Base-by-base conservation (phyloP, 2,797 vertebrate genomes). In the Arnoldichthys spilopterus region DNA sequence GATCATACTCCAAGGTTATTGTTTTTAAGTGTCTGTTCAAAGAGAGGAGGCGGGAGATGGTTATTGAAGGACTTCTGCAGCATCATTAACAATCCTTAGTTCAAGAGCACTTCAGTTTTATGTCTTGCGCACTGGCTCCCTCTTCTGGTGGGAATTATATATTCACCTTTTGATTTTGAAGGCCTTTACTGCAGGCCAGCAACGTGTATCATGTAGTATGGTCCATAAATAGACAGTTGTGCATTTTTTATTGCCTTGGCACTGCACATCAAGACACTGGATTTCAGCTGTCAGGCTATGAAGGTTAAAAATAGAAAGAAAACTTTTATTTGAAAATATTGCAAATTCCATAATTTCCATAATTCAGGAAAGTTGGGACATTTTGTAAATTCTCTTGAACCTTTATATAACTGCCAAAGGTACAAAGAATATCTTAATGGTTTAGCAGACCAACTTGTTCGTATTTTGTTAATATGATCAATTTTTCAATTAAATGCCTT, bases 21-120 rank as follows among this genome's bases (percentile, higher is more conserved):
- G 67, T 85, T 69, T 77, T 72, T 20, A 79, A 81, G 74, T 64
- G 61, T 54, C 40, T 81, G 47, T 64, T 82, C 68, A 70, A 63
- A 67, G 43, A 51, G 77, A 73, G n/a, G 30, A 15, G 24, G n/a
- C 62, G 24, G 49, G 28, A 32, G 54, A 53, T 22, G 26, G 37
- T 47, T 37, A 28, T 49, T 4, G 66, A 72, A 47, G 20, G 66
- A 68, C 66, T 49, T 47, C 64, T 47, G 64, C 13, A 47, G 24
- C 24, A 11, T 47, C 64, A 69, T 67, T 59, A 30, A 69, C 37
- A 20, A 37, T 32, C 26, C 26, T 59, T 32, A 59, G 26, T n/a
- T 61, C 28, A 34, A 61, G 40, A 34, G 40, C 40, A 40, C 34
- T 62, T 40, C 24, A 28, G 20, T 30, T 40, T 51, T 4, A 56